A percentile compares a stretch with the other conserved stretches of the same genome.
Evolutionary conservation across 2,797 vertebrate species (phyloP).

Genomic region (Aphelocoma californica): DNA sequence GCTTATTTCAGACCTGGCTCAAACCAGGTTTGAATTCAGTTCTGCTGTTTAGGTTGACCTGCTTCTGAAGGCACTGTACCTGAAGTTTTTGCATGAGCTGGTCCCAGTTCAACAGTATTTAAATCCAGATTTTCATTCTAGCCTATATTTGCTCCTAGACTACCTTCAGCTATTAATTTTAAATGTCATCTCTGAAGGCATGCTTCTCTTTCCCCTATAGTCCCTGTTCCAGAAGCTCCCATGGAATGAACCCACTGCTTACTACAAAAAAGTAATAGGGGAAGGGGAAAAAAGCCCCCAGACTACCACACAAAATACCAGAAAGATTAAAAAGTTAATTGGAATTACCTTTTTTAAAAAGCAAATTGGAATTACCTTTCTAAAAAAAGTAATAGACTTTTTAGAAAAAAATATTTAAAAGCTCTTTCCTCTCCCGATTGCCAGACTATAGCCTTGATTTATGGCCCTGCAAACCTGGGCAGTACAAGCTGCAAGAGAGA

Average conservation of each 20-base stretch:
- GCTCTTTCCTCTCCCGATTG: neutral
- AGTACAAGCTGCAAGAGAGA: neutral
- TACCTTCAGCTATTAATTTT: neutral
- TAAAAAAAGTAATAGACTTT: neutral
- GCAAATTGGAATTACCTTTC: neutral
- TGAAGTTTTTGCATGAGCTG: neutral
- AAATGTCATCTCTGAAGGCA: neutral
- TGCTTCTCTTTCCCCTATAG: accelerated
- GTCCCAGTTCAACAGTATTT: neutral
- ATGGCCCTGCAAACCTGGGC: neutral
- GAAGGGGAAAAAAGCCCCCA: accelerated
- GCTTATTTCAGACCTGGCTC: neutral
- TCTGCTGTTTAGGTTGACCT: neutral
- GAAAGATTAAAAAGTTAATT: neutral
- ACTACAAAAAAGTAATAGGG: neutral
- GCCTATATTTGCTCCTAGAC: neutral
- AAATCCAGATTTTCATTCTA: neutral
- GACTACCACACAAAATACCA: neutral
- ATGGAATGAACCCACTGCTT: neutral
- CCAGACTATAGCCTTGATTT: neutral
- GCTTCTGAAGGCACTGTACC: neutral
- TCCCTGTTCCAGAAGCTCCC: neutral
- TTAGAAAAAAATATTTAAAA: neutral
- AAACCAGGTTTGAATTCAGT: neutral
- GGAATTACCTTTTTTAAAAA: neutral